Percentiles rank a stretch among this genome's conserved stretches.
phyloP scores from a whole-genome alignment of 2,113 vertebrate species.

The Calonectris borealis region DNA sequence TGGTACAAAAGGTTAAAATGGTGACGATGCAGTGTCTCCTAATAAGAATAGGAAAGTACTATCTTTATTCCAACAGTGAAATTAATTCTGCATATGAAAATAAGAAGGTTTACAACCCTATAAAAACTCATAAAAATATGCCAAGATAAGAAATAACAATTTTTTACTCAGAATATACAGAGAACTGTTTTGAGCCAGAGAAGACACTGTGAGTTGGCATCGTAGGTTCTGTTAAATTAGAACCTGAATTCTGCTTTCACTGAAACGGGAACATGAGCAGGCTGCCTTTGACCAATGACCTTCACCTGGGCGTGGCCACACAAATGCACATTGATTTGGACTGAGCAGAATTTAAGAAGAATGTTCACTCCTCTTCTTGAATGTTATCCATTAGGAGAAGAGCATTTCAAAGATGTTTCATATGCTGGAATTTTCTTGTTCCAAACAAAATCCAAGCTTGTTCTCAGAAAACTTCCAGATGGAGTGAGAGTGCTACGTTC shows the following conservation, averaged over 20 bases:
- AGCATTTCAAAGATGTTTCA: constrained; percentile 6
- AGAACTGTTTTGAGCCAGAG: neutral
- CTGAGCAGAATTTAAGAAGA: neutral
- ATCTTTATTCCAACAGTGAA: neutral
- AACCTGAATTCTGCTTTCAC: neutral
- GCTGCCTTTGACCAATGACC: neutral
- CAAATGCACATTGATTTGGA: neutral
- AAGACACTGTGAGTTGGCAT: neutral
- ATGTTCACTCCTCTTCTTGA: neutral
- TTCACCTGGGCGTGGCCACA: neutral
- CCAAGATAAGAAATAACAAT: neutral
- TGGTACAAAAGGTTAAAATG: neutral
- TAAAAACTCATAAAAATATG: neutral
- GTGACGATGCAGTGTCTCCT: neutral
- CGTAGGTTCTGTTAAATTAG: neutral
- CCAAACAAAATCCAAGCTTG: neutral
- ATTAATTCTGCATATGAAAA: neutral
- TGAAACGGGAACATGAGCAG: neutral
- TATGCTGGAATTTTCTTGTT: constrained; percentile 22
- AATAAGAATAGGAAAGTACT: neutral
- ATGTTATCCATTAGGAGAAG: neutral
- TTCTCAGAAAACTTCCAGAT: neutral
- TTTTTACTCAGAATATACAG: neutral
- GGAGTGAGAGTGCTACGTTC: neutral
- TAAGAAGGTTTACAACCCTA: neutral